phyloP scores from a whole-genome alignment of 2,113 vertebrate genomes.

The Polypterus senegalus region DNA sequence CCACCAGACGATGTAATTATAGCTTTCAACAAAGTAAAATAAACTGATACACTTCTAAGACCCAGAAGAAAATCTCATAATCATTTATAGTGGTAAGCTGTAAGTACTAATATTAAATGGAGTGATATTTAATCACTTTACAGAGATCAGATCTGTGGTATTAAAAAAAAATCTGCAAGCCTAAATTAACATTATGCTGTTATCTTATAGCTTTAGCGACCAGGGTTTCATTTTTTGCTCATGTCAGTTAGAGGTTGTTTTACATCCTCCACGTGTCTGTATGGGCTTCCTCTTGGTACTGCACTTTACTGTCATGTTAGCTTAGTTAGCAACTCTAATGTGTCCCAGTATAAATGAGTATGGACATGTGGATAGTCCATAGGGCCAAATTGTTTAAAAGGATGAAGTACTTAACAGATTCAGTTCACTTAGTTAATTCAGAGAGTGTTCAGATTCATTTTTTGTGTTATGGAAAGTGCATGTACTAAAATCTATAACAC shows the following conservation, averaged over 20 bases:
- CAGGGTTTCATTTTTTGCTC: neutral
- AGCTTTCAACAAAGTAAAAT: constrained; percentile 23
- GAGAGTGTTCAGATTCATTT: neutral
- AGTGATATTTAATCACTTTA: neutral
- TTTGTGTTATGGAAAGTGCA: neutral
- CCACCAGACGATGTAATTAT: constrained; percentile 35
- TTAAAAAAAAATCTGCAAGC: neutral
- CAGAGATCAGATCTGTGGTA: neutral
- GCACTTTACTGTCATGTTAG: too few species aligned
- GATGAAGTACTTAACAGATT: neutral
- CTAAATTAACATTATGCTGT: neutral
- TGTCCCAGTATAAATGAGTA: too few species aligned
- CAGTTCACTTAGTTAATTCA: neutral
- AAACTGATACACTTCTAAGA: constrained; percentile 17
- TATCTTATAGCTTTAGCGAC: neutral
- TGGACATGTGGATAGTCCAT: neutral
- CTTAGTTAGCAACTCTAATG: too few species aligned
- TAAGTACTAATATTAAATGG: neutral
- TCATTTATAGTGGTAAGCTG: constrained; percentile 1
- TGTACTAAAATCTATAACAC: neutral
- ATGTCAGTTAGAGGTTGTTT: neutral
- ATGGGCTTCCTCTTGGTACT: too few species aligned
- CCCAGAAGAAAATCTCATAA: neutral
- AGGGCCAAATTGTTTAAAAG: neutral
- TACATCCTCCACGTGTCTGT: neutral